Evolutionary conservation across 2,113 vertebrate species (phyloP), one percentile per base, ranked within the genome.

Genomic region (Etheostoma cragini): DNA sequence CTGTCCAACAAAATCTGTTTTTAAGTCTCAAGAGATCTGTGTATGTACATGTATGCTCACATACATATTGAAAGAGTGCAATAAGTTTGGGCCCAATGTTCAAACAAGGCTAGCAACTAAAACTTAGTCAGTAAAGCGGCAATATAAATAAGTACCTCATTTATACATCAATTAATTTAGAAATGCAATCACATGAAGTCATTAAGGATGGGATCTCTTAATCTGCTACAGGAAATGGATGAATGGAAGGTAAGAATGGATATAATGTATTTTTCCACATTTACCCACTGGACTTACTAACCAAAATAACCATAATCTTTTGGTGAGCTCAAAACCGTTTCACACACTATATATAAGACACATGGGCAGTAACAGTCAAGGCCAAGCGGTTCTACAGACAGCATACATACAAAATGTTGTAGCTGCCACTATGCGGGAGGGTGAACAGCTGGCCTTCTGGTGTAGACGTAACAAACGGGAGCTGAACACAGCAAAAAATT

Each of bases 381-480:
- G 53, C 54, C 16, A 35, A 72, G 72, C 66, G 26, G 13, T n/a
- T 47, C 17, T 52, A 64, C 53, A 46, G n/a, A 38, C 54, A 53
- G 53, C 33, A 52, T 64, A 24, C 38, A 35, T 52, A 56, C 47
- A 70, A 77, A 76, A 82, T 84, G 86, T 81, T 69, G 54, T 72
- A 69, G 63, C 65, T 57, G 78, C 57, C 45, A 42, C 71, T 77
- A 61, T 78, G 80, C 15, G 1, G 56, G 46, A 76, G 54, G 67
- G n/a, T 76, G 75, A 76, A 70, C 78, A 91, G 76, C 81, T 87
- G 81, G 77, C 58, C 56, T 42, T 79, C 8, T 26, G 33, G 26
- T 46, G 73, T 80, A 80, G 75, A 80, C 83, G 83, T 58, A 89
- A 82, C 73, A 79, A 83, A 62, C 72, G 24, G 61, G 56, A 76